phyloP scores from a whole-genome alignment of 1,140 invertebrate genomes.

The Phthorimaea operculella region DNA sequence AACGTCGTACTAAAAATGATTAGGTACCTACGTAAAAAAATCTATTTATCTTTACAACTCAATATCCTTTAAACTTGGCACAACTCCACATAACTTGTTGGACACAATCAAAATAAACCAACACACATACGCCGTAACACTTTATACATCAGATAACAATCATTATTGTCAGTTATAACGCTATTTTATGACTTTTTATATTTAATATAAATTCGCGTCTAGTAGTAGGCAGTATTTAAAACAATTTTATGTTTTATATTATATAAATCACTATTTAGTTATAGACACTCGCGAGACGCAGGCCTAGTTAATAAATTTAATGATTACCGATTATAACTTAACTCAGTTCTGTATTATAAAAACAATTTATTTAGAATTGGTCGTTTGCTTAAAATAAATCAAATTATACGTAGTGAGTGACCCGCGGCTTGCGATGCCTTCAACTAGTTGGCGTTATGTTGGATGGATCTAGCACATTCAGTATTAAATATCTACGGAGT shows the following conservation, averaged over 20 bases:
- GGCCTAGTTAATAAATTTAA: conserved; percentile 6
- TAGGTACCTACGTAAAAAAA: no score
- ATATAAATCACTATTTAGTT: conserved; percentile 44
- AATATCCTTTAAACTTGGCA: conserved; percentile 26
- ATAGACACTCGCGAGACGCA: conserved; percentile 31
- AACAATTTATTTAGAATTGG: not conserved
- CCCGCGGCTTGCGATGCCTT: conserved; percentile 2
- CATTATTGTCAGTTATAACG: conserved; percentile 68
- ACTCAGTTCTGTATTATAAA: not conserved
- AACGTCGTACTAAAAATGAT: no score
- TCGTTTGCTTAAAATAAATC: not conserved
- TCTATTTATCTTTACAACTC: no score
- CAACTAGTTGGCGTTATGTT: conserved; percentile 39
- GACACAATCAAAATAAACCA: conserved; percentile 49
- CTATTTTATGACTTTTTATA: conserved; percentile 65
- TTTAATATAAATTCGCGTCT: conserved; percentile 66
- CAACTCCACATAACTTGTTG: conserved; percentile 46
- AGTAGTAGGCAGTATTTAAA: conserved; percentile 64
- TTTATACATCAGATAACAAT: conserved; percentile 68
- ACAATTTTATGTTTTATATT: conserved; percentile 50
- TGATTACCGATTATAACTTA: conserved; percentile 1
- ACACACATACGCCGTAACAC: conserved; percentile 59
- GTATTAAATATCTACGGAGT: conserved; percentile 50
- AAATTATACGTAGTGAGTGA: not conserved
- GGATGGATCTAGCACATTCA: conserved; percentile 58